phyloP scores from a whole-genome alignment of 2,797 vertebrate species.

The Nannoperca obscura region DNA sequence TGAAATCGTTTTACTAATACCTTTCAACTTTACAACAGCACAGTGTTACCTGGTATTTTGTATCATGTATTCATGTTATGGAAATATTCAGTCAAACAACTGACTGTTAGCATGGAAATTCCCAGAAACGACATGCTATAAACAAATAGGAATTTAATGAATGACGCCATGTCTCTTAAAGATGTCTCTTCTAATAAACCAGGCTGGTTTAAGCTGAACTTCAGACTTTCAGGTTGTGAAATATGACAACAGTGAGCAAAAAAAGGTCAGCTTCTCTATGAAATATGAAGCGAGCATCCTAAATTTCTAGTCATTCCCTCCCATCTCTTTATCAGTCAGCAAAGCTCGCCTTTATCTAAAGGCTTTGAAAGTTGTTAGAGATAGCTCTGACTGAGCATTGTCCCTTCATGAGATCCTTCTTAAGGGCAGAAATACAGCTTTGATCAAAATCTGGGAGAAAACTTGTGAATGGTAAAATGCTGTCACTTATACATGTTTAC shows the following conservation, averaged over 20 bases:
- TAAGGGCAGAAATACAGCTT: conserved; percentile 4
- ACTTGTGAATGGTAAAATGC: conserved; percentile 2
- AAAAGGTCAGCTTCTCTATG: conserved; percentile 12
- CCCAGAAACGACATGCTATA: neutral
- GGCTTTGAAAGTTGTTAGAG: conserved; percentile 1
- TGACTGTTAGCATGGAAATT: neutral
- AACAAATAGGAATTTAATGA: neutral
- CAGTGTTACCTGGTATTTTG: neutral
- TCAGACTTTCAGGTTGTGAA: conserved; percentile 28
- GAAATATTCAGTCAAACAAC: neutral
- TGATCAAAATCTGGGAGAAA: conserved; percentile 6
- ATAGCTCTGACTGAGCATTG: conserved; percentile 10
- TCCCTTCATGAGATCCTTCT: conserved; percentile 11
- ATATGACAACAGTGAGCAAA: conserved; percentile 12
- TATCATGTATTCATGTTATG: neutral
- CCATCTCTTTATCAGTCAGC: neutral
- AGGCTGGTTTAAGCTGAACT: conserved; percentile 8
- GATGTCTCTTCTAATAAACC: conserved; percentile 17
- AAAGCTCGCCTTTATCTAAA: conserved; percentile 1
- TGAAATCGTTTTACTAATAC: neutral
- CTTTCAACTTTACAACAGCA: neutral
- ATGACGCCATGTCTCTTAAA: neutral
- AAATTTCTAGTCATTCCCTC: conserved; percentile 9
- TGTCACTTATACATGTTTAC: neutral
- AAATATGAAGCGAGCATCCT: conserved; percentile 16